These are phyloP conservation scores for Cryptus viduatorius DNA, from an alignment of 2,888 invertebrate genomes.

Conservation along the genomic window DNA sequence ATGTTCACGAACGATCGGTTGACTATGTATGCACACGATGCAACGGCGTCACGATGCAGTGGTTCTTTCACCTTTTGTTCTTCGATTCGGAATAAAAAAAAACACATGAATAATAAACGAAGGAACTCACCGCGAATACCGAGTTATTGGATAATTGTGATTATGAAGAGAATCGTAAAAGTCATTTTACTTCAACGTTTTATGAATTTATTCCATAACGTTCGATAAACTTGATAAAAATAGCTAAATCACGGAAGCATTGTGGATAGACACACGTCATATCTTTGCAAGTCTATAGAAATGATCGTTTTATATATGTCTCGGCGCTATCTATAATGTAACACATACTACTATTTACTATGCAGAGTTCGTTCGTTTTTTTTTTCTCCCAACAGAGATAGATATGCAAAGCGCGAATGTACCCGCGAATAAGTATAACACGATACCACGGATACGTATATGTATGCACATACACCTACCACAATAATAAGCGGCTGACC, in stretches of 20 bases:
- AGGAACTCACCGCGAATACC: too few relatives aligned
- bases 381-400: constrained; percentile 44
- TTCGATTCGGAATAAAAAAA: constrained; percentile 14
- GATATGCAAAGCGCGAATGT: constrained; percentile 52
- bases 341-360: background rate
- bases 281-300: background rate
- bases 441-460: constrained; percentile 16
- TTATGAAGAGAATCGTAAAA: background rate
- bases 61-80: constrained; percentile 14
- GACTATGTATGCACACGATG: constrained; percentile 41
- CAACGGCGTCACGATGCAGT: constrained; percentile 5
- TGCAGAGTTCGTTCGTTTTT: constrained; percentile 25
- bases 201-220: too few relatives aligned
- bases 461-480: constrained; percentile 78
- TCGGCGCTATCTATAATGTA: background rate
- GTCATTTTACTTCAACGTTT: background rate
- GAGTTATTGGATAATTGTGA: too few relatives aligned
- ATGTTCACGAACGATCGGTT: constrained; percentile 24
- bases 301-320: background rate
- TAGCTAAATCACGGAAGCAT: background rate
- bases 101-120: background rate
- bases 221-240: background rate
- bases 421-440: constrained; percentile 54
- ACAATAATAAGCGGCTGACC: constrained; percentile 84
- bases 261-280: background rate